Percentiles rank a stretch among this genome's conserved stretches.
These are phyloP conservation scores for Tetragnatha versicolor DNA, from an alignment of 1,140 invertebrate species.

Conservation along the genomic window DNA sequence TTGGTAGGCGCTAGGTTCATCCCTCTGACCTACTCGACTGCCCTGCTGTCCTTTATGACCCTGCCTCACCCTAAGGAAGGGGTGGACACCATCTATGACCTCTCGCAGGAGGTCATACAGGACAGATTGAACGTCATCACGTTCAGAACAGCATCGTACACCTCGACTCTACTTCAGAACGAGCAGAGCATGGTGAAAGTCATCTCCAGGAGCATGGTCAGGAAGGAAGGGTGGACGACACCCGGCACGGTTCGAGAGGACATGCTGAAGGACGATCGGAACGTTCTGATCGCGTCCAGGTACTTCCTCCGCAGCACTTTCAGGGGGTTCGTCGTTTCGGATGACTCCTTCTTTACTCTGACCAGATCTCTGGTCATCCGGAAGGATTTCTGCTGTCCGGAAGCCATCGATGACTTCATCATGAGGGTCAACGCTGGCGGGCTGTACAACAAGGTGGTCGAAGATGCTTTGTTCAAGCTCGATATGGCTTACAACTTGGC, in stretches of 20 bases:
- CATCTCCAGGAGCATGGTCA: not conserved
- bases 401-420: not conserved
- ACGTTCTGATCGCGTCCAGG: not conserved
- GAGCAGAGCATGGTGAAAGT: not conserved
- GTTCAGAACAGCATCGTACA: not conserved
- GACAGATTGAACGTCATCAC: not conserved
- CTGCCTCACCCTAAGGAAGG: not conserved
- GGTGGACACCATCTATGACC: not conserved
- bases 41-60: slow-evolving; percentile 18
- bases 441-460: not conserved
- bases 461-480: not conserved
- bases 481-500: not conserved
- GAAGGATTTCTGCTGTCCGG: not conserved
- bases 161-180: not conserved
- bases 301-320: not conserved
- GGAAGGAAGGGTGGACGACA: not conserved
- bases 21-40: not conserved
- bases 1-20: not conserved
- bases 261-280: not conserved
- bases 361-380: slow-evolving; percentile 3
- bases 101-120: not conserved
- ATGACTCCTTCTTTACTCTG: not conserved
- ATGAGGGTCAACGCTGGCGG: slow-evolving; percentile 1
- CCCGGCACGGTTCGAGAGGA: not conserved
- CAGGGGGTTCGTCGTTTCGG: not conserved